Evolutionary conservation across 2,113 vertebrate species (phyloP).

Genomic region (Stigmatopora nigra): DNA sequence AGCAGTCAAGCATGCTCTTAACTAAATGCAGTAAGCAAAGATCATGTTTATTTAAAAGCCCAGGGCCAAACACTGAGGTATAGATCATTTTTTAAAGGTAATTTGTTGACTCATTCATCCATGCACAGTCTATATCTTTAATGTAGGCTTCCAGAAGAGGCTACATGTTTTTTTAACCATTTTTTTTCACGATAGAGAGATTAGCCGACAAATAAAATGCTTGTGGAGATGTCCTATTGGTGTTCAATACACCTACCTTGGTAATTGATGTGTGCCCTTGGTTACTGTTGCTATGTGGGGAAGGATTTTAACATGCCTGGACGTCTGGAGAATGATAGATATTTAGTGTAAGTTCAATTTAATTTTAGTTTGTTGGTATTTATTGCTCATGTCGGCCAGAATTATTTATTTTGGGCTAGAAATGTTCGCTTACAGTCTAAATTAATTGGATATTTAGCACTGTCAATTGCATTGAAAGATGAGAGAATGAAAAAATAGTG

Average conservation of each 20-base stretch:
- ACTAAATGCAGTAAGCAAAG: constrained; percentile 72
- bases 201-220: constrained; percentile 61
- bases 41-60: constrained; percentile 79
- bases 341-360: too few relatives aligned
- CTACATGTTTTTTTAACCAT: not conserved
- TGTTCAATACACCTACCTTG: constrained; percentile 47
- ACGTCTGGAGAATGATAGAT: too few relatives aligned
- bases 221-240: constrained; percentile 62
- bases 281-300: not conserved
- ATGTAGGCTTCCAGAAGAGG: constrained; percentile 68
- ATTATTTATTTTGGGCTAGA: too few relatives aligned
- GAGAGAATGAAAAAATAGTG: too few relatives aligned
- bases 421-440: too few relatives aligned
- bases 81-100: constrained; percentile 63
- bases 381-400: too few relatives aligned
- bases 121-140: constrained; percentile 78
- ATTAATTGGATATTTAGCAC: too few relatives aligned
- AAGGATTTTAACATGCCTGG: not conserved
- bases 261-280: constrained; percentile 23
- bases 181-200: constrained; percentile 35
- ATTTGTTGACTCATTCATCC: constrained; percentile 81
- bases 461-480: too few relatives aligned
- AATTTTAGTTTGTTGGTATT: too few relatives aligned
- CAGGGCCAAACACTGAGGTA: constrained; percentile 68
- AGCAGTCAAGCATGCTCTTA: constrained; percentile 68